phyloP scores from a whole-genome alignment of 2,888 invertebrate species.

The Tachystola acroxantha region DNA sequence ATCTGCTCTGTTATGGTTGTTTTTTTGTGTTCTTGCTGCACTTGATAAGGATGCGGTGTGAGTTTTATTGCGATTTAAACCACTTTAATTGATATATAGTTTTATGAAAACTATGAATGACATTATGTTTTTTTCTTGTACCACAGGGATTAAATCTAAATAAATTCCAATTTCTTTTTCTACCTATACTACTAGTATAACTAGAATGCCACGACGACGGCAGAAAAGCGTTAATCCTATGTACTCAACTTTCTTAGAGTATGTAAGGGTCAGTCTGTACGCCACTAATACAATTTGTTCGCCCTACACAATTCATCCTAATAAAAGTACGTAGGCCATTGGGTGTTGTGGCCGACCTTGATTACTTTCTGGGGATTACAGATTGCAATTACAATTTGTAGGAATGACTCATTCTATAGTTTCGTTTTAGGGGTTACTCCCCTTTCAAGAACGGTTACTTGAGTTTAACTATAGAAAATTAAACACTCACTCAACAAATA shows the following conservation, averaged over 20 bases:
- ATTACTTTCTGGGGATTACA: constrained; percentile 34
- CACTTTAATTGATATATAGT: too few species aligned
- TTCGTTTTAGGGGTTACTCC: constrained; percentile 12
- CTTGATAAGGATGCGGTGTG: constrained; percentile 38
- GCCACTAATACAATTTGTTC: constrained; percentile 44
- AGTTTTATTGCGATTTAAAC: too few species aligned
- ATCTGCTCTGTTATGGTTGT: constrained; percentile 50
- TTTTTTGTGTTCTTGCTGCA: constrained; percentile 30
- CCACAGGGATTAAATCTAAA: too few species aligned
- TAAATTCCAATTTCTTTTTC: too few species aligned
- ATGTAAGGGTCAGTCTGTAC: constrained; percentile 17
- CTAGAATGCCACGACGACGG: too few species aligned
- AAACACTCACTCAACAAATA: too few species aligned
- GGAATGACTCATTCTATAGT: constrained; percentile 17
- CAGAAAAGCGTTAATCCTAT: not conserved
- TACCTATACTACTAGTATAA: too few species aligned
- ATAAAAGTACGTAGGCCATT: constrained; percentile 35
- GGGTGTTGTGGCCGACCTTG: constrained; percentile 34
- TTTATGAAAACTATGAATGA: too few species aligned
- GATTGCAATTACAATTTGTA: constrained; percentile 30
- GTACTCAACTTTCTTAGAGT: not conserved
- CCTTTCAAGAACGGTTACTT: too few species aligned
- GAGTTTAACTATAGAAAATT: too few species aligned
- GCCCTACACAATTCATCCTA: constrained; percentile 46
- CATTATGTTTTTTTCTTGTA: too few species aligned